Base-by-base conservation (phyloP, 1,140 invertebrate species). In the Ceratitis capitata region DNA sequence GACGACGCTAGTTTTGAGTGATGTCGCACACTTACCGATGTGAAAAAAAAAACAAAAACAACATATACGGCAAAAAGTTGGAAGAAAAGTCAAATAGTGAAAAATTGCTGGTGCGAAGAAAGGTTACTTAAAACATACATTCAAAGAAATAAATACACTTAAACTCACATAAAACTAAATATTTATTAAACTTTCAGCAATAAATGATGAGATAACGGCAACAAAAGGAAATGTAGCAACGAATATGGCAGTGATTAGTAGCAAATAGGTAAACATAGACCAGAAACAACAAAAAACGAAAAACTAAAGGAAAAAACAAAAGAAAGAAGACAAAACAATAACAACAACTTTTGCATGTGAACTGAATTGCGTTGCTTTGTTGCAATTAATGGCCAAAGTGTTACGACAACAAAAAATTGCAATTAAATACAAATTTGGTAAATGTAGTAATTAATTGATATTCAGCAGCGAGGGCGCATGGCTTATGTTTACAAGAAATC, bases 11-110 rank as follows among this genome's bases (percentile, higher is more conserved):
- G 56, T 61, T n/a, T 45, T 45, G 69, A 78, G 39, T 45, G 69
- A 78, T 78, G 69, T 78, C 45, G 39, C 69, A 78, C 69, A 78
- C 69, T 45, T 45, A n/a, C n/a, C n/a, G n/a, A n/a, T n/a, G n/a
- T 45, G 42, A 45, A 39, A 26, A 45, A 78, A 10, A 1, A 78
- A 10, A 1, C 69, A 78, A 47, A 7, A 47, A 42, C 9, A 42
- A 2, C 69, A 35, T 2, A 12, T 45, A n/a, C 39, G 19, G 35
- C 10, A 45, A 23, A 9, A 74, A 51, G 3, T 7, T 45, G 4
- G 39, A 78, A 45, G 39, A 74, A 42, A 64, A 78, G 39, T 4
- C 39, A 23, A 78, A n/a, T 9, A 42, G 69, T 78, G 39, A 45
- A 6, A 42, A 78, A 78, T n/a, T 45, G 39, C 6, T n/a, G 26